Percentiles rank a stretch among this genome's conserved stretches.
Conservation (phyloP, 2,888 invertebrate species). For the Heterodera filipjevi region DNA sequence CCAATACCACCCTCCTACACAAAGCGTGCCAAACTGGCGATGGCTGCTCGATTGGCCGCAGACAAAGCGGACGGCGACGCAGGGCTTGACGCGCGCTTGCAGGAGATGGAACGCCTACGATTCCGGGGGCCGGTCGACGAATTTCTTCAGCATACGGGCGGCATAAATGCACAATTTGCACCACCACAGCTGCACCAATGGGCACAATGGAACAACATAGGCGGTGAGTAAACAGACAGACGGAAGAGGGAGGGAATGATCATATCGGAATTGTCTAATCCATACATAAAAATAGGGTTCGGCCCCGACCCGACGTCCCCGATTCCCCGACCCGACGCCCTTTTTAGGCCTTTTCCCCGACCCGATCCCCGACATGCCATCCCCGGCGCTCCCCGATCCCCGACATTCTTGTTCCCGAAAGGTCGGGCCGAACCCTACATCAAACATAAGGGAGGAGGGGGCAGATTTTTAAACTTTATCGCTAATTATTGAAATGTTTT, state of each 20-base stretch:
- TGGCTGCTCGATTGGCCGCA: not conserved
- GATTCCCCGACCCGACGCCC: too few relatives aligned
- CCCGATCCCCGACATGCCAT: too few relatives aligned
- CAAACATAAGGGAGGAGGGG: too few relatives aligned
- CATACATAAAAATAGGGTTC: too few relatives aligned
- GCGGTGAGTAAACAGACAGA: not conserved
- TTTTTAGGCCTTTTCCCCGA: too few relatives aligned
- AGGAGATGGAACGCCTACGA: not conserved
- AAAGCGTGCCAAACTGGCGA: not conserved
- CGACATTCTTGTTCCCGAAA: too few relatives aligned
- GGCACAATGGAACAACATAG: not conserved
- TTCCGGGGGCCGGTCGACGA: not conserved
- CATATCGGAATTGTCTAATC: not conserved
- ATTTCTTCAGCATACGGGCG: not conserved
- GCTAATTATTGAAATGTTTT: not conserved
- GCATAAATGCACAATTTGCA: not conserved
- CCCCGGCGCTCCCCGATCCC: too few relatives aligned
- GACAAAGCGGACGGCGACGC: conserved; percentile 18
- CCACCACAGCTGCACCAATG: not conserved
- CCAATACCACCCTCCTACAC: not conserved
- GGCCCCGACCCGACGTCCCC: too few relatives aligned
- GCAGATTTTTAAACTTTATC: too few relatives aligned
- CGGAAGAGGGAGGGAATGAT: not conserved
- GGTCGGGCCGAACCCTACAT: too few relatives aligned
- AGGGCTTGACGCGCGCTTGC: conserved; percentile 1